Percentiles rank a stretch among this genome's conserved stretches.
Conservation (phyloP, 2,888 invertebrate genomes). For the Dicranocentrus wangi region DNA sequence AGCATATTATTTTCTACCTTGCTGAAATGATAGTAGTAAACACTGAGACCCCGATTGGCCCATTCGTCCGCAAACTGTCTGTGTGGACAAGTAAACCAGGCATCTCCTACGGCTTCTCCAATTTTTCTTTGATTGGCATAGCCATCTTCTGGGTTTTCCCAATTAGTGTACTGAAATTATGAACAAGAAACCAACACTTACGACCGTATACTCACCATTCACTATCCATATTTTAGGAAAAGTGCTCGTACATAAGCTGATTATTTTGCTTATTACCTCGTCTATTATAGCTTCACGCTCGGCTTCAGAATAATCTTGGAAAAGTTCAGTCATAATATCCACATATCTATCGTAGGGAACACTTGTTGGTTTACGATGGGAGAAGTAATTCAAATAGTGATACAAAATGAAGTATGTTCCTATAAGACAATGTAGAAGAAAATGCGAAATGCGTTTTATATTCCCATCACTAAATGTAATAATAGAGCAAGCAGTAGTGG, state of each 20-base stretch:
- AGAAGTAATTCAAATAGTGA: slow-evolving; percentile 67
- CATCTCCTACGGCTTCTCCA: slow-evolving; percentile 60
- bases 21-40: slow-evolving; percentile 63
- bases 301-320: slow-evolving; percentile 31
- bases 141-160: slow-evolving; percentile 68
- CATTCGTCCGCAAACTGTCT: slow-evolving; percentile 64
- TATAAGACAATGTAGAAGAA: neutral
- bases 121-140: slow-evolving; percentile 50
- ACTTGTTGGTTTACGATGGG: slow-evolving; percentile 76
- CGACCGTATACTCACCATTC: too few species aligned
- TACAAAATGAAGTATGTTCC: slow-evolving; percentile 66
- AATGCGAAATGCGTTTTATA: neutral
- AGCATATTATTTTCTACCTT: slow-evolving; percentile 44
- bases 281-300: slow-evolving; percentile 63
- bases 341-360: slow-evolving; percentile 76
- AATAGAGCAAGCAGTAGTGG: neutral
- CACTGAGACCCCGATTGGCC: slow-evolving; percentile 61
- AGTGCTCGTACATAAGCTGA: neutral
- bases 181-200: too few species aligned
- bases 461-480: neutral
- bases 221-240: neutral
- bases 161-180: slow-evolving; percentile 65
- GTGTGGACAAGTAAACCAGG: slow-evolving; percentile 60
- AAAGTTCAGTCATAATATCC: slow-evolving; percentile 73
- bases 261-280: slow-evolving; percentile 32